These are phyloP conservation scores for Stichodactyla mertensii DNA, from an alignment of 64 coral and sea anemone genomes.

Conservation along the genomic window DNA sequence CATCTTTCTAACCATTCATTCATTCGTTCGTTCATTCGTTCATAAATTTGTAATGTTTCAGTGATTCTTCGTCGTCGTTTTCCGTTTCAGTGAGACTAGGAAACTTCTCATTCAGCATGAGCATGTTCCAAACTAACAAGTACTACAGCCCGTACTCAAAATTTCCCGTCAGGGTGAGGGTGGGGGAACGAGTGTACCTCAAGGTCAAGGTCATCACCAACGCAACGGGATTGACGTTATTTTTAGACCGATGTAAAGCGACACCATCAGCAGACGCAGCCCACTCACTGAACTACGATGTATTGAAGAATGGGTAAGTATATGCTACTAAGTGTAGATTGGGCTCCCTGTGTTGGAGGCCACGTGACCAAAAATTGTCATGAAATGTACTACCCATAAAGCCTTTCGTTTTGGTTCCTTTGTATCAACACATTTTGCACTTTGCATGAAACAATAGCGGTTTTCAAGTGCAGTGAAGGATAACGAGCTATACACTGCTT, in stretches of 20 bases:
- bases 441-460: too few species aligned
- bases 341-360: not conserved
- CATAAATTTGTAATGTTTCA: not conserved
- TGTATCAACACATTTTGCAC: too few species aligned
- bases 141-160: slow-evolving; percentile 63
- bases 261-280: slow-evolving; percentile 47
- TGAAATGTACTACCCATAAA: too few species aligned
- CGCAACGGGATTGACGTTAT: slow-evolving; percentile 44
- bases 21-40: not conserved
- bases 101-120: slow-evolving; percentile 61
- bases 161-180: slow-evolving; percentile 71
- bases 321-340: not conserved
- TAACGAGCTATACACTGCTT: too few species aligned
- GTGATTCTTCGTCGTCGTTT: not conserved
- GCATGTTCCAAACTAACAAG: slow-evolving; percentile 80
- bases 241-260: slow-evolving; percentile 62
- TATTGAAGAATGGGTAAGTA: slow-evolving; percentile 72
- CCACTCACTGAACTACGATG: not conserved
- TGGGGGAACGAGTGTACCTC: slow-evolving; percentile 57
- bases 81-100: slow-evolving; percentile 30
- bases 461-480: too few species aligned
- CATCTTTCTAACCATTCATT: too few species aligned
- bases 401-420: too few species aligned
- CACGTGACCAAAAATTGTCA: not conserved
- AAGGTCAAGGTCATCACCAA: slow-evolving; percentile 62